These are phyloP conservation scores for Chaetophractus vellerosus DNA, from an alignment of 2,797 vertebrate species.

Conservation along the genomic window DNA sequence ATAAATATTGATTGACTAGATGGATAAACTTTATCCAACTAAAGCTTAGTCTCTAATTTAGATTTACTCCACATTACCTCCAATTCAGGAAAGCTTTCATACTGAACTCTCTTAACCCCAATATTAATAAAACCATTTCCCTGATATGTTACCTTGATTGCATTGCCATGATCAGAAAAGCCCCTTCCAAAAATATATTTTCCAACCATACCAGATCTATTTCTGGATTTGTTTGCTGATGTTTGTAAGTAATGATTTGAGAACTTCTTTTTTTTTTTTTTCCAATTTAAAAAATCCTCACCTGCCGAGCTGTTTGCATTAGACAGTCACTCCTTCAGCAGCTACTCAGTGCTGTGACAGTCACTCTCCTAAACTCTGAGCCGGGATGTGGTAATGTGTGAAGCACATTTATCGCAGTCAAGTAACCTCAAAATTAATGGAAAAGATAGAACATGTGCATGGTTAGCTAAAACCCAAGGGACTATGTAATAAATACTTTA, in stretches of 20 bases:
- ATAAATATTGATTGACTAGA: background rate
- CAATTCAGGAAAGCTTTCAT: background rate
- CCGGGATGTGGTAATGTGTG: background rate
- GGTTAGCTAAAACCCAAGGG: background rate
- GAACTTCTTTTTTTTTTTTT: background rate
- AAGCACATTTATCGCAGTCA: background rate
- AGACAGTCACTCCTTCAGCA: background rate
- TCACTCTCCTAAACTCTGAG: background rate
- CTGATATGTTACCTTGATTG: background rate
- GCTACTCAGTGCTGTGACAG: background rate
- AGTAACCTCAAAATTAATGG: background rate
- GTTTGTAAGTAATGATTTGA: background rate
- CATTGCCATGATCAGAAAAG: background rate
- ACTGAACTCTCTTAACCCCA: background rate
- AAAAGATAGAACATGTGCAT: background rate
- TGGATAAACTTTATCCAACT: background rate
- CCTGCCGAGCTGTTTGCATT: background rate
- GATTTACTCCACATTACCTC: background rate
- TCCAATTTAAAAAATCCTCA: background rate
- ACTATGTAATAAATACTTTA: background rate
- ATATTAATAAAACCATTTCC: background rate
- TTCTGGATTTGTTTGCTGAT: background rate
- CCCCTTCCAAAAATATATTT: conserved; percentile 40
- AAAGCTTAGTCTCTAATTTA: conserved; percentile 23
- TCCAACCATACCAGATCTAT: background rate